Evolutionary conservation across 2,888 invertebrate genomes (phyloP), one percentile per base, ranked within the genome.

Genomic region (Agrochola litura): DNA sequence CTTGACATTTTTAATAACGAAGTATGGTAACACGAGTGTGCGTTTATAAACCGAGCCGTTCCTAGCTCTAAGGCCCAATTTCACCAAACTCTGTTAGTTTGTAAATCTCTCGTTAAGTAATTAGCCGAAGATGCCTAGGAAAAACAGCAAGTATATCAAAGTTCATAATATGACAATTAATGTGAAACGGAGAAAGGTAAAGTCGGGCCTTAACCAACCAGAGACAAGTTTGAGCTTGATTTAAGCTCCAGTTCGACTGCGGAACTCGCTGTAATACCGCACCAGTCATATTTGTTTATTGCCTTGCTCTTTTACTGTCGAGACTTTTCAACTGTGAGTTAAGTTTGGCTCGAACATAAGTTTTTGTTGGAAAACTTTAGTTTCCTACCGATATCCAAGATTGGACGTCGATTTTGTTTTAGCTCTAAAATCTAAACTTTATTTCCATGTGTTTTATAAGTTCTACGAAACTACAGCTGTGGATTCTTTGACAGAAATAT

Each of bases 241-340:
- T 82, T 84, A 68, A 30, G 64, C 67, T 73, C 67, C 25, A 75
- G 69, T 76, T 74, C 37, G 16, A 74, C 46, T 76, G 60, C 30
- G 19, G 41, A 77, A 69, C 75, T 76, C 65, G 49, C 52, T 63
- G 74, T 79, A 81, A 76, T 58, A 78, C 60, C 73, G 65, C 65
- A 71, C 82, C 70, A 83, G 84, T 79, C 79, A 86, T 82, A 82
- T 78, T 75, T 84, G 71, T 72, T 77, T 86, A 82, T 77, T 68
- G 79, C 75, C 66, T 79, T 77, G 79, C 76, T 82, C 73, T 58
- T 83, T 76, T 79, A 58, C 76, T 56, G 82, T 65, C 75, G 65
- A 61, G 71, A 79, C 68, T 83, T 83, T 56, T 66, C 60, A 77
- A 67, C 80, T 76, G 67, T 52, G n/a, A 70, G 61, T 72, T 49